Evolutionary conservation across 1,140 invertebrate genomes (phyloP), one percentile per base, ranked within the genome.

Genomic region (Aphidius gifuensis): DNA sequence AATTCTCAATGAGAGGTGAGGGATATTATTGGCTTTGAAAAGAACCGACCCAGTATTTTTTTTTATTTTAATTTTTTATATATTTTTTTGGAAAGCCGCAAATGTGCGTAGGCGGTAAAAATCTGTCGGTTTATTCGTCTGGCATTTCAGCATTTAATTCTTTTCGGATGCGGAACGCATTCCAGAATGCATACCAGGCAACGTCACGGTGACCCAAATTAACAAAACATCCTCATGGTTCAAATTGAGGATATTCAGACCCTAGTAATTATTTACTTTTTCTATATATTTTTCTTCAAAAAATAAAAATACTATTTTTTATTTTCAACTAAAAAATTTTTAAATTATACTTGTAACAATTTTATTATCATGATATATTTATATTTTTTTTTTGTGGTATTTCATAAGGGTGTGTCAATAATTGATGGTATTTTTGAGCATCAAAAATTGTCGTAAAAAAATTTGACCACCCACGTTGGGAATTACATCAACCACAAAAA

Each of bases 121-220:
- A 32, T 32, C 23, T 32, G 2, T 32, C 23, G 4, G 23, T 32
- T 32, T 32, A 32, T 32, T 32, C 23, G 23, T 32, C 23, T 32
- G 23, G 23, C 2, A 32, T 32, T 32, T 32, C 4, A 32, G 23
- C 23, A 32, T 60, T 60, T 53, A 60, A 60, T 60, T 60, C 58
- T 60, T 60, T 49, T 45, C 58, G 58, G 58, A 60, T 60, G 58
- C 49, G 58, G 48, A 60, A 60, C 49, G 58, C 58, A 60, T 60
- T 60, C 58, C 58, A 60, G 53, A 42, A 60, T 48, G 58, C 58
- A 60, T 60, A 50, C 58, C 58, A 51, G 40, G 2, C n/a, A 51
- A 49, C 58, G 51, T 60, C 58, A 60, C 58, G 58, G 58, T 60
- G 58, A 60, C 58, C 58, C 49, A 60, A 60, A 60, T 60, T 60